A percentile compares a stretch with the other conserved stretches of the same genome.
phyloP scores from a whole-genome alignment of 2,113 vertebrate genomes.

The Aleadryas rufinucha region DNA sequence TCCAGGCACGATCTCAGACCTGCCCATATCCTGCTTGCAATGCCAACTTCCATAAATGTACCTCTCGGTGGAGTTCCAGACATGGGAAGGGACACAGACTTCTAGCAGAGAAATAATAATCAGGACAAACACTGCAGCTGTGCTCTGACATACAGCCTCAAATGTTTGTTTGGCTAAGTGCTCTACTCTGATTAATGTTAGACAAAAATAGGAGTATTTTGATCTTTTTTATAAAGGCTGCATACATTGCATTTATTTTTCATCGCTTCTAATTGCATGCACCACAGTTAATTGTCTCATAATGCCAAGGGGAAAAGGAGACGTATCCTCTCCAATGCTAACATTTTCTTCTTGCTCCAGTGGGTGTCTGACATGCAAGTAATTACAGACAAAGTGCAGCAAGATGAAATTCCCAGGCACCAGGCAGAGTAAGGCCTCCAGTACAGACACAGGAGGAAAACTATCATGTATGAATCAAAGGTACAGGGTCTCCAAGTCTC shows the following conservation, averaged over 20 bases:
- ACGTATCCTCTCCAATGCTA: background rate
- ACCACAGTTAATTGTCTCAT: constrained; percentile 10
- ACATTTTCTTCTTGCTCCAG: background rate
- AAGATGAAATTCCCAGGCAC: background rate
- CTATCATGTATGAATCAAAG: background rate
- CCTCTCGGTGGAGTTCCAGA: background rate
- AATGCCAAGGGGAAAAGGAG: constrained; percentile 11
- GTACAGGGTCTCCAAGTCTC: background rate
- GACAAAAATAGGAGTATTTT: background rate
- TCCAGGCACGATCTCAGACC: background rate
- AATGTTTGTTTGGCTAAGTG: background rate
- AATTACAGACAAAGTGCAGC: constrained; percentile 1
- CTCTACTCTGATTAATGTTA: background rate
- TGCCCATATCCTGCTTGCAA: background rate
- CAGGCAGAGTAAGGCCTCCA: background rate
- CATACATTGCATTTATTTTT: background rate
- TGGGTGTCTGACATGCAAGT: background rate
- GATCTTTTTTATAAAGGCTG: background rate
- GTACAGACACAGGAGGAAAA: background rate
- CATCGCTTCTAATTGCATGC: background rate
- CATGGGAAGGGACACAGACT: background rate
- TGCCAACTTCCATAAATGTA: background rate
- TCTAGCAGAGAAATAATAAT: background rate
- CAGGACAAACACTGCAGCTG: background rate
- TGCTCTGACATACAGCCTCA: background rate